Base-by-base conservation (phyloP, 1,140 invertebrate species). In the Bombyx mori region DNA sequence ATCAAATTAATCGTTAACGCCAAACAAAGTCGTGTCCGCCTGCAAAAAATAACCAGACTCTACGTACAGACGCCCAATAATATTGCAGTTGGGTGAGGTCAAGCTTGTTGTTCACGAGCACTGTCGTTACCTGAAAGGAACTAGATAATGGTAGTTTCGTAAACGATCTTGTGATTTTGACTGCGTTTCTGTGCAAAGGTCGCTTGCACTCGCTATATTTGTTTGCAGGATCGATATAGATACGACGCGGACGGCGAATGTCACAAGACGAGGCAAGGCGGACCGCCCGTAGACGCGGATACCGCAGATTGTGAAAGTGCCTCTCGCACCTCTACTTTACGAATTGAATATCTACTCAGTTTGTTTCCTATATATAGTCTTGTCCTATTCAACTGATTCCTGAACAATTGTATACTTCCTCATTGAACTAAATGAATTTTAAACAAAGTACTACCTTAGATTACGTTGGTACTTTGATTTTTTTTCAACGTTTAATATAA, bases 271-370 rank as follows among this genome's bases (percentile, higher is more conserved):
- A 35, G 26, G 26, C 26, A 35, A 35, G 26, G 26, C 26, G 26
- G 2, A 35, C 26, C 4, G 26, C 26, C 26, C 26, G 26, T 35
- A 35, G 26, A 35, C 26, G 26, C 26, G 26, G 26, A 35, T 35
- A 35, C 26, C 4, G 54, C 52, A 60, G 75, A 79, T 71, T 71
- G 81, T 79, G 81, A 84, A 84, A 84, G 81, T 84, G 74, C 71
- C 68, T 59, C 68, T 63, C 66, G 61, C 73, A 73, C 69, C 69
- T 72, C n/a, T 54, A 64, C 56, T 52, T 55, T 71, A n/a, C 64
- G 51, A 66, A 59, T 57, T 52, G 43, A 58, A 59, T 51, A 65
- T 44, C 60, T 52, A 62, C 55, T 55, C 8, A 46, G 8, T 3
- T 12, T 44, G 9, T 54, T 45, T 46, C 66, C 26, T 35, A 5